Percentiles rank a stretch among this genome's conserved stretches.
Evolutionary conservation across 1,140 invertebrate species (phyloP).

Genomic region (Brachionus rotundiformis): DNA sequence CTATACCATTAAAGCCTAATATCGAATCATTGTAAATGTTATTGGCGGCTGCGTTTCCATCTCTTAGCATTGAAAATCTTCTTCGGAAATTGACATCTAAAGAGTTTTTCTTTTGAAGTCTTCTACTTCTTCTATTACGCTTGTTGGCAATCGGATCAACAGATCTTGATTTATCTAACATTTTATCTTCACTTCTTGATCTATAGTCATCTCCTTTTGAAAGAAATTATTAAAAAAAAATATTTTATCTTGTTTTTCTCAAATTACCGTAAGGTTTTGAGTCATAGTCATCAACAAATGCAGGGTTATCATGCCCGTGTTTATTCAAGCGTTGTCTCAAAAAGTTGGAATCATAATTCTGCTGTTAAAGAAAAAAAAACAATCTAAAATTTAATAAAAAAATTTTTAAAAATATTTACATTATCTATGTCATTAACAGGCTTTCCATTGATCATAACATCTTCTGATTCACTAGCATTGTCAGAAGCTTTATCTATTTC

Average conservation of each 20-base stretch:
- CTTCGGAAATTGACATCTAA: slow-evolving; percentile 38
- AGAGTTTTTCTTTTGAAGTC: slow-evolving; percentile 52
- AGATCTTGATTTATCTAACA: slow-evolving; percentile 9
- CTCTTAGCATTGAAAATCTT: slow-evolving; percentile 48
- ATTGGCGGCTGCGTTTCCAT: slow-evolving; percentile 46
- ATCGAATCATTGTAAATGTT: slow-evolving; percentile 51
- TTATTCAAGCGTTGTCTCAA: slow-evolving; percentile 38
- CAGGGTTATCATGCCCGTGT: slow-evolving; percentile 52
- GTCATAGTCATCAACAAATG: slow-evolving; percentile 50
- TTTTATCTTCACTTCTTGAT: background rate
- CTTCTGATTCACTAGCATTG: slow-evolving; percentile 44
- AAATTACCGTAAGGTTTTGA: slow-evolving; percentile 35
- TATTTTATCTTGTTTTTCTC: background rate
- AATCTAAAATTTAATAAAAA: background rate
- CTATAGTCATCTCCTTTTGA: background rate
- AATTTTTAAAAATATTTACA: background rate
- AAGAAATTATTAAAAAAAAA: slow-evolving; percentile 9
- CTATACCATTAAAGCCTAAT: slow-evolving; percentile 26
- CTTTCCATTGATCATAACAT: slow-evolving; percentile 44
- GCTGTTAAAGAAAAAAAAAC: slow-evolving; percentile 20
- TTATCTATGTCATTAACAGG: slow-evolving; percentile 46
- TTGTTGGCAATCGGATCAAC: background rate
- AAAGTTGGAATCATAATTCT: slow-evolving; percentile 43
- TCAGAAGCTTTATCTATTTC: slow-evolving; percentile 49
- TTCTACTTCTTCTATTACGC: slow-evolving; percentile 47